Percentiles rank a stretch among this genome's conserved stretches.
Conservation (phyloP, 1,140 invertebrate genomes). For the Tyrophagus putrescentiae region DNA sequence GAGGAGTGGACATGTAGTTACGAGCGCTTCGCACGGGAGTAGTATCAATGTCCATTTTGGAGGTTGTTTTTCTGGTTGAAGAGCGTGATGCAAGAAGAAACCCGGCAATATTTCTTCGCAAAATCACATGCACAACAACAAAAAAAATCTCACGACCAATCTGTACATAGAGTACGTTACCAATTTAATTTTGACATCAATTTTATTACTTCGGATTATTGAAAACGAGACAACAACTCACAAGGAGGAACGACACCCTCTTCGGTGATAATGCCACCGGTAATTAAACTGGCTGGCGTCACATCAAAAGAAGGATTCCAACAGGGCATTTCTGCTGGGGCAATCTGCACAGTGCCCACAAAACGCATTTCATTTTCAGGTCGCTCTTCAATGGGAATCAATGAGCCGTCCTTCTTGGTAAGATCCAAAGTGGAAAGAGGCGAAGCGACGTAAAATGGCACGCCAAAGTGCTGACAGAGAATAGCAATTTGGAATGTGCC, state of each 20-base stretch:
- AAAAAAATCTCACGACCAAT: too few relatives aligned
- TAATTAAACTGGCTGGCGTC: slow-evolving; percentile 82
- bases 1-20: background rate
- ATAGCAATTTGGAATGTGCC: slow-evolving; percentile 91
- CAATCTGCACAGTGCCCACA: slow-evolving; percentile 62
- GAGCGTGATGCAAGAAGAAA: background rate
- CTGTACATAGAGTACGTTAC: too few relatives aligned
- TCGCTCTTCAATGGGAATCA: slow-evolving; percentile 85
- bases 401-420: slow-evolving; percentile 54
- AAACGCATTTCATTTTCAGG: slow-evolving; percentile 75
- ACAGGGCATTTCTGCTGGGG: slow-evolving; percentile 69
- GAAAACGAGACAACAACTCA: slow-evolving; percentile 29
- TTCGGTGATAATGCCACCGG: slow-evolving; percentile 80
- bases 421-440: slow-evolving; percentile 83
- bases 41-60: slow-evolving; percentile 8
- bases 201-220: background rate
- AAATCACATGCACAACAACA: background rate
- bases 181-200: background rate
- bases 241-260: slow-evolving; percentile 60
- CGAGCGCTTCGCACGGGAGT: background rate
- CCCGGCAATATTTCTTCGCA: background rate
- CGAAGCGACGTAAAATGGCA: slow-evolving; percentile 91
- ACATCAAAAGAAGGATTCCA: slow-evolving; percentile 99
- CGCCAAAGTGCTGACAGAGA: slow-evolving; percentile 67
- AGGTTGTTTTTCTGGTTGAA: background rate